Evolutionary conservation across 1,140 invertebrate genomes (phyloP).

Genomic region (Brachionus manjavacas): DNA sequence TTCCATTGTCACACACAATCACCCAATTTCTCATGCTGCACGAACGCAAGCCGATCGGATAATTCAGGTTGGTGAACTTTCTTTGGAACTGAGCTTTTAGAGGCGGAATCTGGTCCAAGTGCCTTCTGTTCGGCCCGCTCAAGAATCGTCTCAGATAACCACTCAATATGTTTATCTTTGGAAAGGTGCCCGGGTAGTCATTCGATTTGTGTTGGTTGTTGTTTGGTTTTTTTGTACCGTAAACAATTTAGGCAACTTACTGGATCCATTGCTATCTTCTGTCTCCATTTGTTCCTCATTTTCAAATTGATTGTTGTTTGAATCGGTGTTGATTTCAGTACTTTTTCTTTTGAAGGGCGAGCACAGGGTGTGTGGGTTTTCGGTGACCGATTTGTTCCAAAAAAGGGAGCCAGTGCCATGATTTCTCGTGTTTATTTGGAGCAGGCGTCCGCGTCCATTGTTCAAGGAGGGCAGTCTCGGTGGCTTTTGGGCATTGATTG

Average conservation of each 20-base stretch:
- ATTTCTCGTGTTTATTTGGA: background rate
- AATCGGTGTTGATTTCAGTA: background rate
- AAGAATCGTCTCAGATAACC: too few relatives aligned
- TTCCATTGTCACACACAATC: conserved; percentile 31
- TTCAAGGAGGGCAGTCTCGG: background rate
- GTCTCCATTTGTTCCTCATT: background rate
- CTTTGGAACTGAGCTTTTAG: background rate
- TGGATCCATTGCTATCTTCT: background rate
- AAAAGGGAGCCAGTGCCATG: background rate
- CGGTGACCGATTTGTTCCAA: background rate
- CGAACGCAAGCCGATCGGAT: too few relatives aligned
- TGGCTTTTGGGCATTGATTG: background rate
- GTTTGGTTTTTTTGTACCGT: background rate
- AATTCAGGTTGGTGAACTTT: too few relatives aligned
- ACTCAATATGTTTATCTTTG: background rate
- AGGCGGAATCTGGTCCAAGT: conserved; percentile 9
- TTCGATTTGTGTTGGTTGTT: background rate
- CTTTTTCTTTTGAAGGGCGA: background rate
- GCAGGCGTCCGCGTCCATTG: background rate
- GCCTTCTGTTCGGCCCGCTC: too few relatives aligned
- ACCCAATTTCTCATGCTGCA: conserved; percentile 11
- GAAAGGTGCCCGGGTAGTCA: background rate
- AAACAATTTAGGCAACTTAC: background rate
- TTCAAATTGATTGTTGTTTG: background rate
- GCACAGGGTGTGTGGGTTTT: background rate